Evolutionary conservation across 2,888 invertebrate genomes (phyloP).

Genomic region (Alloplasta piceator): DNA sequence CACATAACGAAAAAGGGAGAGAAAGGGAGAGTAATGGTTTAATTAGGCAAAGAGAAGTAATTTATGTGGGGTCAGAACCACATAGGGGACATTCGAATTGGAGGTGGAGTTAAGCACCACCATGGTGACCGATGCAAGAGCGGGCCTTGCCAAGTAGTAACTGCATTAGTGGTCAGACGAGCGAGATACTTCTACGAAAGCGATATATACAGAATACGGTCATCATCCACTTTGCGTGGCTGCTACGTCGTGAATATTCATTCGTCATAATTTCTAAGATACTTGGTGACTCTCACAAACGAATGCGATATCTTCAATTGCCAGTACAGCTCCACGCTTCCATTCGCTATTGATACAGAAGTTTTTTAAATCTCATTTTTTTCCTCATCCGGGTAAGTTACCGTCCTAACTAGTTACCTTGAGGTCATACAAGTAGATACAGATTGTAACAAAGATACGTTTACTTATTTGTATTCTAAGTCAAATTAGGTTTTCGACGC

Average conservation of each 20-base stretch:
- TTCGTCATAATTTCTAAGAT: conserved; percentile 39
- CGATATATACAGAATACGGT: conserved; percentile 15
- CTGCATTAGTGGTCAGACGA: conserved; percentile 56
- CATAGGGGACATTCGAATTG: conserved; percentile 1
- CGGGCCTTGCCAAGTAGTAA: conserved; percentile 37
- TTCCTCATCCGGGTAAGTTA: neutral
- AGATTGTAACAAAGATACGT: neutral
- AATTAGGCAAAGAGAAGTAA: conserved; percentile 5
- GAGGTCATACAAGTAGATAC: neutral
- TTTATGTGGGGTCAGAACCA: neutral
- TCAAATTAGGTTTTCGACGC: too few relatives aligned
- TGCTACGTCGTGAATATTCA: conserved; percentile 51
- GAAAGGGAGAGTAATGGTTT: neutral
- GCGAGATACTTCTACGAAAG: conserved; percentile 24
- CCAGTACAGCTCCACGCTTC: neutral
- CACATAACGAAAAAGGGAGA: too few relatives aligned
- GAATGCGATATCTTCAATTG: conserved; percentile 21
- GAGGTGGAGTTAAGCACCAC: conserved; percentile 7
- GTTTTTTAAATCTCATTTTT: too few relatives aligned
- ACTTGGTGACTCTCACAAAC: neutral
- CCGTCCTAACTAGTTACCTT: neutral
- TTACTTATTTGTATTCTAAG: too few relatives aligned
- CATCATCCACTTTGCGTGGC: conserved; percentile 31
- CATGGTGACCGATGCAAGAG: conserved; percentile 10
- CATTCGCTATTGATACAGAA: neutral